These are phyloP conservation scores for Anodontia alba DNA, from an alignment of 2,888 invertebrate genomes.

Conservation along the genomic window DNA sequence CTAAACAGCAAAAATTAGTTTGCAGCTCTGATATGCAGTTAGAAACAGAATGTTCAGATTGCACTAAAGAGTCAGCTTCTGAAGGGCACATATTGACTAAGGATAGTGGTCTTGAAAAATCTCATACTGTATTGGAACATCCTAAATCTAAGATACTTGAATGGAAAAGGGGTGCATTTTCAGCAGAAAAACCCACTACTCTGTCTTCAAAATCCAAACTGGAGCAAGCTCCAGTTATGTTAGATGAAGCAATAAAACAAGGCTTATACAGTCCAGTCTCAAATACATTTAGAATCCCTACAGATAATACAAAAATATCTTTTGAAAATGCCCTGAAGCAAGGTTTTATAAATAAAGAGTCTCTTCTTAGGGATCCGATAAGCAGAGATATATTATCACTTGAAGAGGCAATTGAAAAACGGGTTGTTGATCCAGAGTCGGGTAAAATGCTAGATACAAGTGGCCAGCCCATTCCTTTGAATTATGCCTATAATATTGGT, in stretches of 20 bases:
- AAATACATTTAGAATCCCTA: constrained; percentile 72
- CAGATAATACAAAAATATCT: constrained; percentile 65
- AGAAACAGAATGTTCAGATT: not conserved
- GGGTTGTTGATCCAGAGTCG: constrained; percentile 76
- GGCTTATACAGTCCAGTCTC: constrained; percentile 79
- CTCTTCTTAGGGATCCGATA: constrained; percentile 78
- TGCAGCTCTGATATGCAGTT: constrained; percentile 43
- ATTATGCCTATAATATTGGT: constrained; percentile 78
- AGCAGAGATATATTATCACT: constrained; percentile 78
- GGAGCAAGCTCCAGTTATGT: constrained; percentile 64
- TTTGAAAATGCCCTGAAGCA: constrained; percentile 76
- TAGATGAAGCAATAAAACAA: constrained; percentile 79
- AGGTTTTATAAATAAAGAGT: constrained; percentile 75
- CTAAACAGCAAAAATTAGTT: constrained; percentile 67
- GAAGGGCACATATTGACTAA: not conserved
- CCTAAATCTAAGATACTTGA: constrained; percentile 11
- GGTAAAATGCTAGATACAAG: constrained; percentile 80
- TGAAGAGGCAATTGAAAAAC: constrained; percentile 77
- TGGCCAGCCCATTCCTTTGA: constrained; percentile 77
- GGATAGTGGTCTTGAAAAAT: not conserved
- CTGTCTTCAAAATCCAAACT: constrained; percentile 1
- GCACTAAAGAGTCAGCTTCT: not conserved
- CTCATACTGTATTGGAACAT: not conserved
- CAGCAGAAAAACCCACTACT: not conserved
- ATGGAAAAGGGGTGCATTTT: not conserved